Evolutionary conservation across 1,140 invertebrate species (phyloP).

Genomic region (Dryas iulia): DNA sequence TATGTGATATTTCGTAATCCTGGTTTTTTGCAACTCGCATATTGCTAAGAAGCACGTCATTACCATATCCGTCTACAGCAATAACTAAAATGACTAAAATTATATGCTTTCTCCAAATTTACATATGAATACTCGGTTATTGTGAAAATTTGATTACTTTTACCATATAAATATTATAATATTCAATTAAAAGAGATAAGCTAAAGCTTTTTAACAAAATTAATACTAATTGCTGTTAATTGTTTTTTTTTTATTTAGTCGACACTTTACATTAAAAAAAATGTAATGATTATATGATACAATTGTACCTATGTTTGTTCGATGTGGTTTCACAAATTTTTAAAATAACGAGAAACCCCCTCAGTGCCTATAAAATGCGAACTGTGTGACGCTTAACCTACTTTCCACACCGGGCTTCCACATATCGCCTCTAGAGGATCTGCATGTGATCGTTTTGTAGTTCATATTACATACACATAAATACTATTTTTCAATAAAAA

Average conservation of each 20-base stretch:
- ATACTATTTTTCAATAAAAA: conserved; percentile 43
- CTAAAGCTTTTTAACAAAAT: too few species aligned
- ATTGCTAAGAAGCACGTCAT: background rate
- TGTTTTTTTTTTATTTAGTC: too few species aligned
- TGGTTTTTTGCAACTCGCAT: conserved; percentile 21
- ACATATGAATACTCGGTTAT: background rate
- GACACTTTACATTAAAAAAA: too few species aligned
- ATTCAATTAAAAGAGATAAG: conserved; percentile 2
- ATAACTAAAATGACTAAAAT: background rate
- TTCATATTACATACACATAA: conserved; percentile 52
- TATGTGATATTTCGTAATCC: conserved; percentile 49
- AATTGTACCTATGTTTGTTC: background rate
- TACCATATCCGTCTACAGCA: conserved; percentile 15
- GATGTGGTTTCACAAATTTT: conserved; percentile 49
- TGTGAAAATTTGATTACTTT: background rate
- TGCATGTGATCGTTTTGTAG: conserved; percentile 33
- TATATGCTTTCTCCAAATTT: background rate
- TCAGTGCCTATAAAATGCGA: conserved; percentile 69
- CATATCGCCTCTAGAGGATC: conserved; percentile 54
- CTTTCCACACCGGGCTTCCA: conserved; percentile 65
- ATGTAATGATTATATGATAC: background rate
- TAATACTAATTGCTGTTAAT: too few species aligned
- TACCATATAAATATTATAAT: background rate
- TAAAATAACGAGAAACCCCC: conserved; percentile 66
- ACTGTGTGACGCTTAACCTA: conserved; percentile 69